phyloP scores from a whole-genome alignment of 1,140 invertebrate genomes.

The Papilio machaon region DNA sequence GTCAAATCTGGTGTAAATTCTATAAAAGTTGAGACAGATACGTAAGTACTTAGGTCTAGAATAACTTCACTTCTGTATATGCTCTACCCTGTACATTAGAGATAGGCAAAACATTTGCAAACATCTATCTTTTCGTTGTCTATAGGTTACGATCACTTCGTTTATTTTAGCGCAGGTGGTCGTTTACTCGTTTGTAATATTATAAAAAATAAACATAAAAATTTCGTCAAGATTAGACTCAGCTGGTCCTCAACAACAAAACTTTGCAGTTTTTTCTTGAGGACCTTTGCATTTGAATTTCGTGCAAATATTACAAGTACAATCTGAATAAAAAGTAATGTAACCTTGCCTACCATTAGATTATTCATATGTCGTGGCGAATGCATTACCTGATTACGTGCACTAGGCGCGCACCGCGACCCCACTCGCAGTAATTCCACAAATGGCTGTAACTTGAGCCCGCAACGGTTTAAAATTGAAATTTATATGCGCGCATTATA shows the following conservation, averaged over 20 bases:
- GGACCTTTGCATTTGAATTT: background rate
- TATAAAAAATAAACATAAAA: constrained; percentile 15
- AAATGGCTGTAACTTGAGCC: constrained; percentile 78
- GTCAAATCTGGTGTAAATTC: no score
- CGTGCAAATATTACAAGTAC: constrained; percentile 20
- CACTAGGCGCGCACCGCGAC: constrained; percentile 44
- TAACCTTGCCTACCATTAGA: constrained; percentile 45
- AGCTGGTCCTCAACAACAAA: no score
- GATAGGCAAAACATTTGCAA: background rate
- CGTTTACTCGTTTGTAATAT: background rate
- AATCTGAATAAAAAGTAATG: constrained; percentile 25
- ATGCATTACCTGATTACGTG: constrained; percentile 65
- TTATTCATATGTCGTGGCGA: constrained; percentile 56
- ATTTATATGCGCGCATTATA: constrained; percentile 80
- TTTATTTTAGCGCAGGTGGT: background rate
- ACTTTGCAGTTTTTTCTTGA: background rate
- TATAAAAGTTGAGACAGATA: no score
- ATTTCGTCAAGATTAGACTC: background rate
- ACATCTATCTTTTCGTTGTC: no score
- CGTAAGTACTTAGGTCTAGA: no score
- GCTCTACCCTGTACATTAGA: background rate
- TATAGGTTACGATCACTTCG: background rate
- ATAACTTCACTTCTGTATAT: no score
- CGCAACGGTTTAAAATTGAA: constrained; percentile 77
- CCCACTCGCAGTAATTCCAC: constrained; percentile 68